These are phyloP conservation scores for Garra rufa DNA, from an alignment of 2,113 vertebrate species.

Conservation along the genomic window DNA sequence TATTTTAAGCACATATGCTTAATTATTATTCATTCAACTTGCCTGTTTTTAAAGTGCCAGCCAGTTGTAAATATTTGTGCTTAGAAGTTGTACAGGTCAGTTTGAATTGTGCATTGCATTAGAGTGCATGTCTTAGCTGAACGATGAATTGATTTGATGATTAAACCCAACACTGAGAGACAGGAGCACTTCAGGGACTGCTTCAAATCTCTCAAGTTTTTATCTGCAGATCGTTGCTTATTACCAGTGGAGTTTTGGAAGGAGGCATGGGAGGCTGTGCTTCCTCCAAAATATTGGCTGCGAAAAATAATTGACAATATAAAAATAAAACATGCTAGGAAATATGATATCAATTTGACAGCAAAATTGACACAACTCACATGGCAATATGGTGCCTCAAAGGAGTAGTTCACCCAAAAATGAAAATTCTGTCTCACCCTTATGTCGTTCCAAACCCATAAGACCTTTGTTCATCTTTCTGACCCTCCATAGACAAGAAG, in stretches of 20 bases:
- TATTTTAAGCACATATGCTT: not conserved
- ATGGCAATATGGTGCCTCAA: not conserved
- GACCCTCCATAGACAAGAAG: too few relatives aligned
- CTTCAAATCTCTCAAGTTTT: not conserved
- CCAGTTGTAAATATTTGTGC: not conserved
- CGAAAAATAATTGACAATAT: not conserved
- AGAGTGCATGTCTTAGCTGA: conserved; percentile 8
- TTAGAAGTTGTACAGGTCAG: not conserved
- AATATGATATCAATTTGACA: not conserved
- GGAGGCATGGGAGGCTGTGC: not conserved
- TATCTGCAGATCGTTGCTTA: not conserved
- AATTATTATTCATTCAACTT: not conserved
- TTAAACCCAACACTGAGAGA: not conserved
- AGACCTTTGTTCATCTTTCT: too few relatives aligned
- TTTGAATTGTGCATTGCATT: not conserved
- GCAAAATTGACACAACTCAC: not conserved
- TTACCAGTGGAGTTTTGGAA: not conserved
- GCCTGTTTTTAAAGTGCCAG: not conserved
- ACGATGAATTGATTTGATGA: not conserved
- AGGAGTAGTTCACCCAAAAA: too few relatives aligned
- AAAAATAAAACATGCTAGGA: not conserved
- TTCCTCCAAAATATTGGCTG: not conserved
- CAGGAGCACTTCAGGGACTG: not conserved
- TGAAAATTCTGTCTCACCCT: too few relatives aligned
- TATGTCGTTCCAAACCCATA: too few relatives aligned